These are phyloP conservation scores for Salarias fasciatus DNA, from an alignment of 2,797 vertebrate genomes.

Conservation along the genomic window DNA sequence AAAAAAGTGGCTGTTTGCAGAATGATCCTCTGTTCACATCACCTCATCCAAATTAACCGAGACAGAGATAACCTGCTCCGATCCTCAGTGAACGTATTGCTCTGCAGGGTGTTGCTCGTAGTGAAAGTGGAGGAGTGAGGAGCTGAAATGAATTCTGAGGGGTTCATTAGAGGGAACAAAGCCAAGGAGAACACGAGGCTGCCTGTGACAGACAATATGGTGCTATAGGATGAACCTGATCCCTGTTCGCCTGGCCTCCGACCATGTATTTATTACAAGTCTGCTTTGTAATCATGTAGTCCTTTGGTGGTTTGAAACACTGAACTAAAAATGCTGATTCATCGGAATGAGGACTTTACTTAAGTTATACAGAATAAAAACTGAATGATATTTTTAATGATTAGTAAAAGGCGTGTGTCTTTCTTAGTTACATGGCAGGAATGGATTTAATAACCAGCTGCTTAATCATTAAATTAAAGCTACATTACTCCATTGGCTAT, in stretches of 20 bases:
- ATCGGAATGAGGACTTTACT: too few species aligned
- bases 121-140: slow-evolving; percentile 17
- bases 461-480: not conserved
- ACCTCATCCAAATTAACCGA: not conserved
- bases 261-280: slow-evolving; percentile 41
- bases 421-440: too few species aligned
- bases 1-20: not conserved
- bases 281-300: slow-evolving; percentile 30
- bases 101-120: not conserved
- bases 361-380: too few species aligned
- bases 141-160: slow-evolving; percentile 25
- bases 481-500: not conserved
- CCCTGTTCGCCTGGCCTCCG: slow-evolving; percentile 10
- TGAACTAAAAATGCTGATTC: not conserved
- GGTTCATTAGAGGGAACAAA: slow-evolving; percentile 30
- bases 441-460: not conserved
- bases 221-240: slow-evolving; percentile 67
- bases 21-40: not conserved
- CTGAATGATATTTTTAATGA: too few species aligned
- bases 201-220: slow-evolving; percentile 56
- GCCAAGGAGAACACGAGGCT: slow-evolving; percentile 58
- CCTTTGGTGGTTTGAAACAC: slow-evolving; percentile 3
- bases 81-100: too few species aligned
- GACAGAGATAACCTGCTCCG: too few species aligned
- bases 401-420: too few species aligned